Conservation (phyloP, 2,888 invertebrate species). For the Amphipoea oculea region DNA sequence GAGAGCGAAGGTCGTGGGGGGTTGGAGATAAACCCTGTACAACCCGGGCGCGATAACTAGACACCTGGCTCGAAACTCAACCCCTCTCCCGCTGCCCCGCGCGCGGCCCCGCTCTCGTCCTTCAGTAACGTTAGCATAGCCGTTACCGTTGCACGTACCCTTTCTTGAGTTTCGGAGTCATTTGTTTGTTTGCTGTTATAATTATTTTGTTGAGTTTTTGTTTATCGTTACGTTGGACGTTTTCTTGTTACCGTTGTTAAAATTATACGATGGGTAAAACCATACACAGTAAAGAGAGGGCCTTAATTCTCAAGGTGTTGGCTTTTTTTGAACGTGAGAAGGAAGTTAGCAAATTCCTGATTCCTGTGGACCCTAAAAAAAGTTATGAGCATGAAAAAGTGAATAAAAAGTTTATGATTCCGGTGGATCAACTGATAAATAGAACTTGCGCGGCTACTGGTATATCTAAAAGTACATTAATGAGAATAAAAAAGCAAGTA, state of each 20-base stretch:
- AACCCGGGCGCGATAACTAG: too few relatives aligned
- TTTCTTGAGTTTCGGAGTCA: constrained; percentile 17
- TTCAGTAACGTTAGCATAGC: too few relatives aligned
- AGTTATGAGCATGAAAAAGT: constrained; percentile 14
- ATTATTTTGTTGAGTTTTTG: constrained; percentile 12
- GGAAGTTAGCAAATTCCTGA: constrained; percentile 26
- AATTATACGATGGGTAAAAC: constrained; percentile 12
- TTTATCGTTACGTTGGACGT: constrained; percentile 20
- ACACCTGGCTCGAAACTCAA: not conserved
- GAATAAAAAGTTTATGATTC: not conserved
- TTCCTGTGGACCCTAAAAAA: constrained; percentile 13
- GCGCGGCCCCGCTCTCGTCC: too few relatives aligned
- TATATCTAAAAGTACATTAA: too few relatives aligned
- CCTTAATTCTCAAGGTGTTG: constrained; percentile 42
- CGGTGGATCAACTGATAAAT: too few relatives aligned
- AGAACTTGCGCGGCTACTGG: too few relatives aligned
- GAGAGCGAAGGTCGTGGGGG: too few relatives aligned
- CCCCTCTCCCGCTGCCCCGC: too few relatives aligned
- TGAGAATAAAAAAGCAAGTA: constrained; percentile 1
- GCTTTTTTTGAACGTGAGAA: constrained; percentile 44
- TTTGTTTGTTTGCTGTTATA: constrained; percentile 18
- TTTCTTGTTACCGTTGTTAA: constrained; percentile 9
- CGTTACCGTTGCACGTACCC: too few relatives aligned
- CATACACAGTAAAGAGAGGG: constrained; percentile 30
- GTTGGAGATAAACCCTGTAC: too few relatives aligned